Base-by-base conservation (phyloP, 2,888 invertebrate species). In the Nemotelus pantherinus region DNA sequence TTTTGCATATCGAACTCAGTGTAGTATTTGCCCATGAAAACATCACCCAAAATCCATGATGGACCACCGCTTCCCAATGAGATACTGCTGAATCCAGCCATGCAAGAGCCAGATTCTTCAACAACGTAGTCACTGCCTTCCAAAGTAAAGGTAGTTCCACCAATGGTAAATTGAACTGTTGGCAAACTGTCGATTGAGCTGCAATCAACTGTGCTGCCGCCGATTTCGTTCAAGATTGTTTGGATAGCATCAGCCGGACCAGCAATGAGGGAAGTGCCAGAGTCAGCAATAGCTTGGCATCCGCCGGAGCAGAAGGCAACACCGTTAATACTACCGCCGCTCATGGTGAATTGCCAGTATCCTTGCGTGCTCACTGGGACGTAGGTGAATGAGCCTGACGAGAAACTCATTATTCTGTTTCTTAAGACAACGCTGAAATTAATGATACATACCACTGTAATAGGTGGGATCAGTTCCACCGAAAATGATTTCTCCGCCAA, bases 281-380 rank as follows among this genome's bases (percentile, higher is more conserved):
- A 97, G 88, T 98, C 97, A 43, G 97, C 97, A 87, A 98, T 97
- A 6, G 97, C 98, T 88, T 96, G 91, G 86, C 99, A 99, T 3
- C 98, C 97, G 82, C 91, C 88, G 3, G 88, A 82, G 85, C 97
- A 97, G 86, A 94, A 92, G 58, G 85, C 83, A 47, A 88, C 83
- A 2, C 89, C 88, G 41, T 88, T 89, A 78, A 94, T 84, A 65
- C 84, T 80, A 6, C 94, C 88, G 9, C 88, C 88, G 85, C 98
- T 96, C 95, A 99, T 94, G 85, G 90, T 90, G 88, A 99, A 95
- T 89, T 99, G 97, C 99, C 99, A 99, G 88, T 99, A 99, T 77
- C 94, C 94, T 88, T 96, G 90, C 80, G 91, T 91, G 81, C 92
- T 91, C 0, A 99, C 94, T 2, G 94, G 92, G 81, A 96, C 89